Percentiles rank a stretch among this genome's conserved stretches.
phyloP scores from a whole-genome alignment of 2,797 vertebrate genomes.

The Heliangelus exortis region DNA sequence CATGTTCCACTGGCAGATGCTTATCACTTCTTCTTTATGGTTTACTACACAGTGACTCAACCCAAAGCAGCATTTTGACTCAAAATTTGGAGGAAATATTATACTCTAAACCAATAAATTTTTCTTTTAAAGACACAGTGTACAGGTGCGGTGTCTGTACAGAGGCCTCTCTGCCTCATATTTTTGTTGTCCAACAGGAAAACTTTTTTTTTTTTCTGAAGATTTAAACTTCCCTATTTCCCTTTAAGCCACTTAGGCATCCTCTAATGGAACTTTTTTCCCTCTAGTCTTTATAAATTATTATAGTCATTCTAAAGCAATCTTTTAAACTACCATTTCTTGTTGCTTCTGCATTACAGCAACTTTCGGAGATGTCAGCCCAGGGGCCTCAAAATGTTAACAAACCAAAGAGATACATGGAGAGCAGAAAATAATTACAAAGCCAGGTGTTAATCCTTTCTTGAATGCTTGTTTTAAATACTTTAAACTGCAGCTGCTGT shows the following conservation, averaged over 20 bases:
- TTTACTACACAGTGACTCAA: slow-evolving; percentile 35
- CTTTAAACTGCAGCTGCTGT: background rate
- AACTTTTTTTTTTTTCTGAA: background rate
- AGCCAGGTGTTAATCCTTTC: background rate
- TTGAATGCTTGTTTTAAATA: background rate
- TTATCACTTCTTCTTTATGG: slow-evolving; percentile 17
- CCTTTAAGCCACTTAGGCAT: background rate
- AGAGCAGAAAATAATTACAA: background rate
- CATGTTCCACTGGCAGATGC: background rate
- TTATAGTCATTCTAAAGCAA: background rate
- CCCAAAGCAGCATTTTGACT: background rate
- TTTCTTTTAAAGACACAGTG: background rate
- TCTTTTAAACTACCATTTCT: background rate
- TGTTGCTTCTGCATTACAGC: background rate
- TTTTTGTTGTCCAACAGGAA: background rate
- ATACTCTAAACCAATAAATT: background rate
- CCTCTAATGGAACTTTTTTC: rapidly evolving
- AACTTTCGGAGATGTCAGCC: background rate
- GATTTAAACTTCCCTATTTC: background rate
- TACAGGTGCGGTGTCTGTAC: background rate
- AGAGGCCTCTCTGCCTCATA: background rate
- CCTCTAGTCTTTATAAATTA: background rate
- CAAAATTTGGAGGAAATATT: slow-evolving; percentile 9
- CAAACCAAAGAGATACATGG: background rate
- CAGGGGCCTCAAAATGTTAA: background rate